Conservation (phyloP, 2,113 vertebrate species). For the Crotalus helleri region DNA sequence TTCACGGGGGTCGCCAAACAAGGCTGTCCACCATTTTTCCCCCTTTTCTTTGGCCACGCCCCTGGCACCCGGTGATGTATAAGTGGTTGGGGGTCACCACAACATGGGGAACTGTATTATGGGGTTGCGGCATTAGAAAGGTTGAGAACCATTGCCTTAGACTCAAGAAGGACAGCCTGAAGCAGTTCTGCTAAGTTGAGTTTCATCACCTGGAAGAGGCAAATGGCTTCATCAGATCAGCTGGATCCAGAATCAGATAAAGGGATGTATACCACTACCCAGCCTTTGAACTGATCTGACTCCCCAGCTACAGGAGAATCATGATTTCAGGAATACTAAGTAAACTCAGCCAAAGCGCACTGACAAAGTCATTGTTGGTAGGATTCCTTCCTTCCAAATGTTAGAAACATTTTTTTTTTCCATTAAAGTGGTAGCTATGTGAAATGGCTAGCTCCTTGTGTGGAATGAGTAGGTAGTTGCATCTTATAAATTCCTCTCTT, state of each 20-base stretch:
- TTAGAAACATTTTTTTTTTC: neutral
- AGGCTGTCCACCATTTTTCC: too few species aligned
- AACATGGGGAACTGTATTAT: too few species aligned
- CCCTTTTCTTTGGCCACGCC: too few species aligned
- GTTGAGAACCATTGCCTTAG: neutral
- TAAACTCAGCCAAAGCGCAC: neutral
- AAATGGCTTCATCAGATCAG: neutral
- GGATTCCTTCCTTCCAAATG: neutral
- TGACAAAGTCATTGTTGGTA: neutral
- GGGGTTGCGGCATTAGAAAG: too few species aligned
- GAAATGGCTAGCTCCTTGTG: neutral
- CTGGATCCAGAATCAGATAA: neutral
- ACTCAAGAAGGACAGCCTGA: neutral
- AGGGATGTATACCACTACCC: neutral
- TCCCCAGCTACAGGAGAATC: neutral
- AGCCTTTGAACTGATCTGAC: neutral
- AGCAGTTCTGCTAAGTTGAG: neutral
- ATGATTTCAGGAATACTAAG: neutral
- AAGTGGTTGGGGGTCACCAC: too few species aligned
- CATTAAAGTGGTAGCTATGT: neutral
- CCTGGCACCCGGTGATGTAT: too few species aligned
- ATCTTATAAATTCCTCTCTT: neutral
- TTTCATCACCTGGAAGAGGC: neutral
- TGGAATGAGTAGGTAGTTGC: neutral
- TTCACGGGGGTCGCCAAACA: too few species aligned